Conservation (phyloP, 2,797 vertebrate species). For the Perdix hodgsoniae region DNA sequence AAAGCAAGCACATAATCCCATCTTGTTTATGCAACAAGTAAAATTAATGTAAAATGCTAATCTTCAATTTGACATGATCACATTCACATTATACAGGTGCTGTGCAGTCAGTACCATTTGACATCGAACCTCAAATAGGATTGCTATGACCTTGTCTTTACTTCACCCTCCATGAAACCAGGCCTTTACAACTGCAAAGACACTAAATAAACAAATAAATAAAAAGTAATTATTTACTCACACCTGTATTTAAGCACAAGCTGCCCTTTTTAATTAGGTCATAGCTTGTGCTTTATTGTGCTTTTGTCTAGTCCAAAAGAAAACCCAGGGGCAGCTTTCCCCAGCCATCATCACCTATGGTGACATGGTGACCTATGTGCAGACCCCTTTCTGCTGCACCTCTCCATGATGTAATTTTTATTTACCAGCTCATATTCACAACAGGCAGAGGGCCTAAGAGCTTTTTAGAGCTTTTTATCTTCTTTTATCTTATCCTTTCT, state of each 20-base stretch:
- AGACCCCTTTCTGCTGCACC: not conserved
- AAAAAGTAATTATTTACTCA: not conserved
- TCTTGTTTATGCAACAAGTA: not conserved
- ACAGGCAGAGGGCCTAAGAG: not conserved
- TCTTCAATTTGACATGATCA: not conserved
- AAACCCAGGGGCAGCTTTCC: not conserved
- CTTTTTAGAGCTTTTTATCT: too few species aligned
- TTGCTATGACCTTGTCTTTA: not conserved
- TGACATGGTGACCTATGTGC: too few species aligned
- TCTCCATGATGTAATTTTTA: not conserved
- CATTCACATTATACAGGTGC: not conserved
- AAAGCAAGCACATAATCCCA: not conserved
- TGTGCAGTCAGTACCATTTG: not conserved
- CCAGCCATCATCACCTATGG: not conserved
- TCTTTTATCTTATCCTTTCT: too few species aligned
- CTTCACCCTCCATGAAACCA: not conserved
- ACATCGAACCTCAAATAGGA: not conserved
- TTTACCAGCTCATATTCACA: not conserved
- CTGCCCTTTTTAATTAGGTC: not conserved
- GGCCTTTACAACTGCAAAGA: not conserved
- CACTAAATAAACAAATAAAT: not conserved
- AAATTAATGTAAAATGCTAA: not conserved
- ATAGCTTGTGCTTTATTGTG: not conserved
- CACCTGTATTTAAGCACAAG: not conserved
- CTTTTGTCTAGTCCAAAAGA: not conserved